Evolutionary conservation across 2,113 vertebrate species (phyloP), one percentile per base, ranked within the genome.

Genomic region (Orientallactaga bullata): DNA sequence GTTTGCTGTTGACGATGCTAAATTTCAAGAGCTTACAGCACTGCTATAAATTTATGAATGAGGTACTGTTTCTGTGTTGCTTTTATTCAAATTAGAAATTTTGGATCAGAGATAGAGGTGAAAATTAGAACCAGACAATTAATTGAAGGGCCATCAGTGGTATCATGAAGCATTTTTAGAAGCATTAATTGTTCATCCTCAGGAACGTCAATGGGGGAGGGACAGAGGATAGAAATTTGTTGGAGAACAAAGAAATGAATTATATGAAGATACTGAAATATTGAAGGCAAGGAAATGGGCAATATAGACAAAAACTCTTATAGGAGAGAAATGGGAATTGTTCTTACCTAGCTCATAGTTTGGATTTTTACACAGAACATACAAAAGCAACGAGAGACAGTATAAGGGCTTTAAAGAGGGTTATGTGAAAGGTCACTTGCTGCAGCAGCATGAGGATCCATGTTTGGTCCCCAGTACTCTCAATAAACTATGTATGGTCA

Each of bases 21-120:
- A 37, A 88, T 85, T 77, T 63, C 37, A 85, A 89, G 37, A 58
- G 21, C 65, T 90, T 35, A 55, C 3, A 39, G 39, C 61, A 65
- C 39, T 89, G 69, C 16, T 81, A 63, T 61, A 39, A 2, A 91
- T 20, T 91, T 90, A 32, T 76, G 12, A 80, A 35, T 94, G 32
- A 77, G 17, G 10, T 68, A 8, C n/a, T 90, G 55, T 51, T 74
- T 93, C 61, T 15, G 20, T 71, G 3, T 47, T 81, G 20, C 51
- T 84, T 24, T 20, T 35, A 60, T 77, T 95, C 73, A 85, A 72
- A 81, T 76, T 42, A 85, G 69, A 82, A 61, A 69, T 61, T 92
- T 51, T 76, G 61, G 85, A 66, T 77, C 18, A 60, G 86, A 84
- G 7, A 35, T 37, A 28, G 39, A 60, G 30, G 21, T 72, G 55